These are phyloP conservation scores for Drosophila guanche DNA, from an alignment of 1,140 invertebrate species.

Conservation along the genomic window DNA sequence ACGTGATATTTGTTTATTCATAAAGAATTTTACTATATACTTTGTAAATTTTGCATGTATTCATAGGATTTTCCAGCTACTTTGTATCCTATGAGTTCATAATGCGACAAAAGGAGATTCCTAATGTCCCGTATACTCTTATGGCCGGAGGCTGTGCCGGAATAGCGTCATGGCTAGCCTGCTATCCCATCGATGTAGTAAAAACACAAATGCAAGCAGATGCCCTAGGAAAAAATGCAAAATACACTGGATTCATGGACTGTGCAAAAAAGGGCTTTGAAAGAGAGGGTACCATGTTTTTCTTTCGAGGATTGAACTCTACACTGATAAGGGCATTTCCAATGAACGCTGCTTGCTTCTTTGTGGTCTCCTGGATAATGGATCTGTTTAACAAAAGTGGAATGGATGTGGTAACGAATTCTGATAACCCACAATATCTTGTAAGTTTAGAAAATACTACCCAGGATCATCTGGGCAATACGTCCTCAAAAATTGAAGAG, in stretches of 20 bases:
- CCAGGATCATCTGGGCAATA: conserved; percentile 17
- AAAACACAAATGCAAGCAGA: conserved; percentile 95
- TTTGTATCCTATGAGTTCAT: conserved; percentile 90
- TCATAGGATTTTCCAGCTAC: conserved; percentile 84
- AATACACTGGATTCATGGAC: conserved; percentile 88
- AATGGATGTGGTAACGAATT: conserved; percentile 45
- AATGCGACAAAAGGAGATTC: conserved; percentile 83
- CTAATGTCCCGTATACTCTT: conserved; percentile 86
- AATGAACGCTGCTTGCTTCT: conserved; percentile 95
- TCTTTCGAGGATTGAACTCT: conserved; percentile 89
- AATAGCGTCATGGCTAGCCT: conserved; percentile 92
- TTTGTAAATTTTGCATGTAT: neutral
- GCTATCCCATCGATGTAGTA: conserved; percentile 95
- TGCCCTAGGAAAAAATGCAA: conserved; percentile 83
- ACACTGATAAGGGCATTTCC: conserved; percentile 94
- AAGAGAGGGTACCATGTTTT: conserved; percentile 88
- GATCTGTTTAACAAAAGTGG: conserved; percentile 49
- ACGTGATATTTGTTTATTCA: neutral
- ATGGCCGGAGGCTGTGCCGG: conserved; percentile 93
- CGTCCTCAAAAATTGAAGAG: conserved; percentile 36
- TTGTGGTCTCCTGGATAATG: conserved; percentile 91
- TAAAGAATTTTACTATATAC: neutral
- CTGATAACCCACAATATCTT: conserved; percentile 40
- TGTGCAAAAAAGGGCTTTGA: conserved; percentile 89
- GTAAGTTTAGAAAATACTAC: conserved; percentile 55